Evolutionary conservation across 2,797 vertebrate genomes (phyloP).

Genomic region (Melanotaenia boesemani): DNA sequence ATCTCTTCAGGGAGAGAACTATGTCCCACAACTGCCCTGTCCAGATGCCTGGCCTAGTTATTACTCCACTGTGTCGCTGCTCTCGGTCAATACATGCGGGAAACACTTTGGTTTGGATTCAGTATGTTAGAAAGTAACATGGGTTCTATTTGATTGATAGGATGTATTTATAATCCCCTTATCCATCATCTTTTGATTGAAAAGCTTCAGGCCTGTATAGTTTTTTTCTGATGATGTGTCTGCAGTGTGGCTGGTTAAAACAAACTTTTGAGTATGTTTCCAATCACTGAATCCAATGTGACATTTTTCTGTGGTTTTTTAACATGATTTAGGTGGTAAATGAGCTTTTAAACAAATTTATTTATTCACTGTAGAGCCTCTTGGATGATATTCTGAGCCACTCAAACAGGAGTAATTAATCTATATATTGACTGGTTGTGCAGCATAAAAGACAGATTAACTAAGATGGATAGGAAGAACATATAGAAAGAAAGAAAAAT

Average conservation of each 20-base stretch:
- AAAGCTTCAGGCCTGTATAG: background rate
- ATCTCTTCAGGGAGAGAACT: constrained; percentile 66
- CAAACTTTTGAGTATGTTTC: background rate
- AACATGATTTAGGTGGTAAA: background rate
- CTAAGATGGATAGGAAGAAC: constrained; percentile 9
- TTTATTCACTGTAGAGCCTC: constrained; percentile 12
- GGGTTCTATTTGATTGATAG: background rate
- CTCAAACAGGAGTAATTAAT: background rate
- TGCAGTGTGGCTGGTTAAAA: background rate
- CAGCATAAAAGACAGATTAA: constrained; percentile 10
- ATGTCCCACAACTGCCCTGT: constrained; percentile 48
- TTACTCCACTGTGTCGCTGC: constrained; percentile 49
- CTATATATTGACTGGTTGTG: constrained; percentile 3
- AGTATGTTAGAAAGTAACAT: background rate
- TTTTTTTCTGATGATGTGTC: background rate
- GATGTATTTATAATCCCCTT: background rate
- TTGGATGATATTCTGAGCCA: constrained; percentile 10
- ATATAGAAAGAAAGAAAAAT: constrained; percentile 7
- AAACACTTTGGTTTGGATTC: constrained; percentile 16
- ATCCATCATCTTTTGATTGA: background rate
- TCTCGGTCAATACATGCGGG: constrained; percentile 46
- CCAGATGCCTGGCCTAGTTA: constrained; percentile 68
- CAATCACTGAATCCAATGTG: background rate
- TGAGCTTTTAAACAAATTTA: constrained; percentile 14
- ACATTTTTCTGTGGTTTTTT: background rate